Evolutionary conservation across 2,797 vertebrate genomes (phyloP).

Genomic region (Pseudopleuronectes americanus): DNA sequence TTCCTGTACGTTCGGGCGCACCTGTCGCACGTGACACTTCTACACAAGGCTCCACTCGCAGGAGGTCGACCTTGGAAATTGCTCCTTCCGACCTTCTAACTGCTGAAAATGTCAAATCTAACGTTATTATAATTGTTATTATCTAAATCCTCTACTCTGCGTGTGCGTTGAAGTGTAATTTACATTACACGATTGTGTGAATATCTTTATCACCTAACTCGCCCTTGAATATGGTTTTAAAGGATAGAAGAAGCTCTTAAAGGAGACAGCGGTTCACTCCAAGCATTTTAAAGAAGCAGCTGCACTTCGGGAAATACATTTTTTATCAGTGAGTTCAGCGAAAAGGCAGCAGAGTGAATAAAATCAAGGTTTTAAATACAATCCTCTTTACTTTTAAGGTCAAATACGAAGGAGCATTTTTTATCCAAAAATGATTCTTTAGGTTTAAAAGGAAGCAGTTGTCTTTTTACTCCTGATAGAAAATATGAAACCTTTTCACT

Average conservation of each 20-base stretch:
- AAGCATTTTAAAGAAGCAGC: no score
- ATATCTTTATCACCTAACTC: no score
- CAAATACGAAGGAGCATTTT: conserved; percentile 26
- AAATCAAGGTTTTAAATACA: background rate
- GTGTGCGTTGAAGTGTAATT: no score
- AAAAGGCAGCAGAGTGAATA: no score
- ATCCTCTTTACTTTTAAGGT: conserved; percentile 38
- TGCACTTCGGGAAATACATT: no score
- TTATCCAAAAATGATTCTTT: background rate
- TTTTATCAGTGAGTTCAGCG: no score
- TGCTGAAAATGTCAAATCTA: background rate
- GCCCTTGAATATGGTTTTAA: no score
- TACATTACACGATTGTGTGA: no score
- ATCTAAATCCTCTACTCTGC: no score
- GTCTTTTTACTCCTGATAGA: conserved; percentile 46
- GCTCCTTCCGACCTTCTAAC: background rate
- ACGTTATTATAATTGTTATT: background rate
- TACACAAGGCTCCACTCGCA: conserved; percentile 22
- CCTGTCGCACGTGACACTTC: conserved; percentile 42
- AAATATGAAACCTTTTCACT: conserved; percentile 31
- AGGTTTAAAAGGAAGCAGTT: conserved; percentile 34
- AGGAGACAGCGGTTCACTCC: no score
- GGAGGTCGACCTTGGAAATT: background rate
- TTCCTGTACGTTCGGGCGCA: conserved; percentile 23
- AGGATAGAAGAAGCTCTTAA: no score